A percentile compares a stretch with the other conserved stretches of the same genome.
These are phyloP conservation scores for Tauraco erythrolophus DNA, from an alignment of 2,113 vertebrate genomes.

Conservation along the genomic window DNA sequence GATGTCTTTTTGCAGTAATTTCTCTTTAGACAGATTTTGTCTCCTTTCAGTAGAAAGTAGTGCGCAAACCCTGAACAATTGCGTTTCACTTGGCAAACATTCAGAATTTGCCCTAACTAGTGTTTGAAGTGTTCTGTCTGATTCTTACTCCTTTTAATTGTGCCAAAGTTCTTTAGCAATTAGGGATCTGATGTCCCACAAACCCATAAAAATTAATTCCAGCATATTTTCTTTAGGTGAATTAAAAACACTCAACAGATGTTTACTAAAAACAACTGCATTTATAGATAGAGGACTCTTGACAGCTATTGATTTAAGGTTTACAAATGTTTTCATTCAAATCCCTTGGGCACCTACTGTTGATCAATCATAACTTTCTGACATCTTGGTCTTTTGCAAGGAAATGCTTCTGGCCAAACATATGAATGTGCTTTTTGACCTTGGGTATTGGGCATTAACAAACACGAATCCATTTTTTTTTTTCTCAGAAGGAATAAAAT, in stretches of 20 bases:
- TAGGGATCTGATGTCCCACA: constrained; percentile 30
- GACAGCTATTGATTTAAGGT: constrained; percentile 17
- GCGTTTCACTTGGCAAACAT: neutral
- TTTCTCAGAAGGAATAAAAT: neutral
- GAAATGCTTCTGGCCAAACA: neutral
- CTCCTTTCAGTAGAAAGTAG: constrained; percentile 17
- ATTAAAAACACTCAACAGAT: constrained; percentile 25
- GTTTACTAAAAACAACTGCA: neutral
- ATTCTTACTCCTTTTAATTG: neutral
- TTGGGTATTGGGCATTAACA: neutral
- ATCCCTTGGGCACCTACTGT: neutral
- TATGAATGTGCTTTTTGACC: neutral
- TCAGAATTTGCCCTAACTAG: constrained; percentile 17
- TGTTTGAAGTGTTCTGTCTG: constrained; percentile 13
- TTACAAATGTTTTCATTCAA: constrained; percentile 19
- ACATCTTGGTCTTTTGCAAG: neutral
- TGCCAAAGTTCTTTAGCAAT: constrained; percentile 28
- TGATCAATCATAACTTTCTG: neutral
- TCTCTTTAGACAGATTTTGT: constrained; percentile 31
- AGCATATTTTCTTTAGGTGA: constrained; percentile 39
- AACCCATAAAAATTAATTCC: constrained; percentile 3
- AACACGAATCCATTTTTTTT: neutral
- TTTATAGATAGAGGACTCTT: neutral
- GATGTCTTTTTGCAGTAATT: constrained; percentile 27
- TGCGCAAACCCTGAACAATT: constrained; percentile 6